phyloP scores from a whole-genome alignment of 2,797 vertebrate genomes.

The Urosaurus nigricauda region DNA sequence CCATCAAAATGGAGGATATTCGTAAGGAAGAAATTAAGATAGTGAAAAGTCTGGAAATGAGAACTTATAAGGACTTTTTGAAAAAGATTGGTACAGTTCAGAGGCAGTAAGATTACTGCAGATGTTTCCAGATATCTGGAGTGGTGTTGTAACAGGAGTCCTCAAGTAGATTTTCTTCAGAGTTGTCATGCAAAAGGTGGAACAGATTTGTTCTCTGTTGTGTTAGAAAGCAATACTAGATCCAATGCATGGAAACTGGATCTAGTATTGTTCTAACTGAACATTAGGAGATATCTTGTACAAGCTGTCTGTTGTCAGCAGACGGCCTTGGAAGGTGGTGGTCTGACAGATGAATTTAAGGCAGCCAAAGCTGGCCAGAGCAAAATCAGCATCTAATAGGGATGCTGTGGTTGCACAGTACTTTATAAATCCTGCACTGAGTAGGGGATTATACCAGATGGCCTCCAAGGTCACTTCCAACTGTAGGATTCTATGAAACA shows the following conservation, averaged over 20 bases:
- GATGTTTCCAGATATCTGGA: not conserved
- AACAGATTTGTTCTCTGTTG: not conserved
- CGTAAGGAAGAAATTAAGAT: not conserved
- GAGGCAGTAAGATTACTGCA: not conserved
- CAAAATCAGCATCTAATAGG: not conserved
- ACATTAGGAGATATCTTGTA: not conserved
- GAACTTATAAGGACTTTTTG: not conserved
- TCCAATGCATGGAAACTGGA: not conserved
- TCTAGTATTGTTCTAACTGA: not conserved
- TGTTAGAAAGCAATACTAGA: not conserved
- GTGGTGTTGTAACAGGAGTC: too few species aligned
- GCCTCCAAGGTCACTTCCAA: not conserved
- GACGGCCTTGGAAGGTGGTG: too few species aligned
- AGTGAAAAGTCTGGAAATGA: not conserved
- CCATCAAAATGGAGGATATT: not conserved
- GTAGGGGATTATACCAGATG: not conserved
- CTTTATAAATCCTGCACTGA: not conserved
- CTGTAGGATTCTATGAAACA: too few species aligned
- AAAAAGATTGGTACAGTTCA: not conserved
- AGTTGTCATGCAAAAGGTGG: not conserved
- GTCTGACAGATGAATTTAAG: not conserved
- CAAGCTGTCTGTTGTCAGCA: too few species aligned
- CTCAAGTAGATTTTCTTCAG: too few species aligned
- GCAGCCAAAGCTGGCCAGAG: not conserved
- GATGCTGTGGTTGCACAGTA: not conserved